Conservation (phyloP, 1,140 invertebrate genomes). For the Heliconius melpomene region DNA sequence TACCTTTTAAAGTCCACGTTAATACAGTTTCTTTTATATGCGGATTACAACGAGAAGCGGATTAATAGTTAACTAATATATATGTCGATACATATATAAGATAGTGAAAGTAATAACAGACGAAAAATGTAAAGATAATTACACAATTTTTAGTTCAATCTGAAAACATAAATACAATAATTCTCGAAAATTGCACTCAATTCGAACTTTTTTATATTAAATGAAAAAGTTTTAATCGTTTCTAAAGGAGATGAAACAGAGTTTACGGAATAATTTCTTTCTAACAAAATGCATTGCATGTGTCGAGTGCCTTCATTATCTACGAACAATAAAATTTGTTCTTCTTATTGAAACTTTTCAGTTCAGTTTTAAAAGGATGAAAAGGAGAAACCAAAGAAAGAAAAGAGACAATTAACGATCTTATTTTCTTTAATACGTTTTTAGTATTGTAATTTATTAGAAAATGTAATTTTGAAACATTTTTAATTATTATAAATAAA, state of each 20-base stretch:
- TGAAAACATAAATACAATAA: background rate
- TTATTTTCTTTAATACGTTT: no score
- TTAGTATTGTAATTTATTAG: no score
- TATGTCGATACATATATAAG: no score
- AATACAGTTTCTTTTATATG: no score
- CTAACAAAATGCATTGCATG: conserved; percentile 17
- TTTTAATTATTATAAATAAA: no score
- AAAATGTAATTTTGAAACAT: no score
- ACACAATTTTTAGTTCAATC: no score
- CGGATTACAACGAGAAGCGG: no score
- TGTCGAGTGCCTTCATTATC: conserved; percentile 20
- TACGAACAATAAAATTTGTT: conserved; percentile 10
- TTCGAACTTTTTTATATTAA: conserved; percentile 6
- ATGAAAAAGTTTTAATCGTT: conserved; percentile 34
- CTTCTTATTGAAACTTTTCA: background rate
- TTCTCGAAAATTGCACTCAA: background rate
- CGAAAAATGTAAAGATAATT: no score
- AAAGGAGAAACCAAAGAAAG: background rate
- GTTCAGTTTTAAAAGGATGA: background rate
- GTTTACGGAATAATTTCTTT: conserved; percentile 17
- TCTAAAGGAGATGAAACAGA: conserved; percentile 24
- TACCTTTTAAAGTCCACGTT: no score
- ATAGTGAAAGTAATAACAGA: no score
- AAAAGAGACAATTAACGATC: background rate
- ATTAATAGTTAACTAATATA: no score